These are phyloP conservation scores for Varecia variegata DNA, from an alignment of 2,797 vertebrate genomes.

Conservation along the genomic window DNA sequence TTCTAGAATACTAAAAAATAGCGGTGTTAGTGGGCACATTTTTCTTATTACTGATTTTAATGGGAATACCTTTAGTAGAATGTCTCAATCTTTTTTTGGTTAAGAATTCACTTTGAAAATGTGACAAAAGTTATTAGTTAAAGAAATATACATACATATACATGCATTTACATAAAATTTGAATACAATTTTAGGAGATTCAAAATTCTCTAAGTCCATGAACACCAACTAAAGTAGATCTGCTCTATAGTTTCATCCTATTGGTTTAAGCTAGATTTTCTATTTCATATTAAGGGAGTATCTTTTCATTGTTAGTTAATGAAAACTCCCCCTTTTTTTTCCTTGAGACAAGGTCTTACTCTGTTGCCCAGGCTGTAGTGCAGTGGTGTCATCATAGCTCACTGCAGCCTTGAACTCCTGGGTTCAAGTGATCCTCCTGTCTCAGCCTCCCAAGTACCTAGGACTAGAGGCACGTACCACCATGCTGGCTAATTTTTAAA, in stretches of 20 bases:
- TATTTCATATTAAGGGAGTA: not conserved
- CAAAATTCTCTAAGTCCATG: not conserved
- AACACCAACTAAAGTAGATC: not conserved
- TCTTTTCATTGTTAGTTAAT: not conserved
- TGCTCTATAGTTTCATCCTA: not conserved
- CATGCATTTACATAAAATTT: not conserved
- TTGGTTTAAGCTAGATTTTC: not conserved
- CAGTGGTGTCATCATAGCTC: not conserved
- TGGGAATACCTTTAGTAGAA: not conserved
- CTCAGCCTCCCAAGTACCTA: not conserved
- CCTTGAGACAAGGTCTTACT: not conserved
- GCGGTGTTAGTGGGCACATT: not conserved
- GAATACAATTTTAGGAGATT: not conserved
- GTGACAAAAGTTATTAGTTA: slow-evolving; percentile 1
- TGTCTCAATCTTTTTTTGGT: not conserved
- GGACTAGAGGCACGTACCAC: not conserved
- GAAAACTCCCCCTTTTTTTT: not conserved
- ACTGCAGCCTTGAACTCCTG: not conserved
- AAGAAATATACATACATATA: not conserved
- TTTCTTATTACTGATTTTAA: not conserved
- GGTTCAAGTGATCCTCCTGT: not conserved
- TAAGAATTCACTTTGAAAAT: slow-evolving; percentile 8
- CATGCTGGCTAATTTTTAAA: not conserved
- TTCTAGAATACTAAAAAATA: not conserved
- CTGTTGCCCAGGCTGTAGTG: not conserved